Evolutionary conservation across 1,140 invertebrate genomes (phyloP).

Genomic region (Caenorhabditis brenneri): DNA sequence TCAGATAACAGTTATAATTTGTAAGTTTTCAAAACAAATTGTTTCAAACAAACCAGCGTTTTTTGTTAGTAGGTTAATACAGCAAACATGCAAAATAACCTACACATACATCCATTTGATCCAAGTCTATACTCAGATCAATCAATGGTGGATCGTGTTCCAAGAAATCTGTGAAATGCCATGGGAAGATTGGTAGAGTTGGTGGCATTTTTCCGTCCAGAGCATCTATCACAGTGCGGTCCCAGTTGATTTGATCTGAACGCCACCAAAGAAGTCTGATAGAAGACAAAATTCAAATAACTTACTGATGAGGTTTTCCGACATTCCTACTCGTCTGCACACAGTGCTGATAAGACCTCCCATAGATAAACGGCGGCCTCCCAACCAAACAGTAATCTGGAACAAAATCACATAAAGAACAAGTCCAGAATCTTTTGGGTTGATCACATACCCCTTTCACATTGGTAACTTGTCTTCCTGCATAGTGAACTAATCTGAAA

Average conservation of each 20-base stretch:
- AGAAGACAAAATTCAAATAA: background rate
- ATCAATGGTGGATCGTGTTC: conserved; percentile 67
- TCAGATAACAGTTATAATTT: too few relatives aligned
- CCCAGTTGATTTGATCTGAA: conserved; percentile 67
- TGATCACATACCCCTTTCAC: conserved; percentile 61
- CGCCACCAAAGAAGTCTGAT: too few relatives aligned
- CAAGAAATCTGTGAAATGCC: conserved; percentile 68
- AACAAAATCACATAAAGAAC: too few relatives aligned
- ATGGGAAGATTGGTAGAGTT: conserved; percentile 64
- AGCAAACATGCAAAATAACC: conserved; percentile 41
- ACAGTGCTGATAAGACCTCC: conserved; percentile 66
- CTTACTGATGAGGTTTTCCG: conserved; percentile 65
- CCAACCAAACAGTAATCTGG: conserved; percentile 67
- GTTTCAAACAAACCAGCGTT: background rate
- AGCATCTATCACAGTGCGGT: conserved; percentile 62
- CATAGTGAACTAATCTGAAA: conserved; percentile 67
- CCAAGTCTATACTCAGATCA: conserved; percentile 64
- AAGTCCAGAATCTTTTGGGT: background rate
- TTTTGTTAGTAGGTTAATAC: background rate
- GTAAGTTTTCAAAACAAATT: background rate
- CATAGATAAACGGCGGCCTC: conserved; percentile 61
- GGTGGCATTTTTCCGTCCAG: conserved; percentile 59
- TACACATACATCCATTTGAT: conserved; percentile 57
- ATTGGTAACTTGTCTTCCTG: conserved; percentile 66
- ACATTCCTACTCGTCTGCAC: conserved; percentile 66